Conservation (phyloP, 1,140 invertebrate genomes). For the Procambarus virginalis region DNA sequence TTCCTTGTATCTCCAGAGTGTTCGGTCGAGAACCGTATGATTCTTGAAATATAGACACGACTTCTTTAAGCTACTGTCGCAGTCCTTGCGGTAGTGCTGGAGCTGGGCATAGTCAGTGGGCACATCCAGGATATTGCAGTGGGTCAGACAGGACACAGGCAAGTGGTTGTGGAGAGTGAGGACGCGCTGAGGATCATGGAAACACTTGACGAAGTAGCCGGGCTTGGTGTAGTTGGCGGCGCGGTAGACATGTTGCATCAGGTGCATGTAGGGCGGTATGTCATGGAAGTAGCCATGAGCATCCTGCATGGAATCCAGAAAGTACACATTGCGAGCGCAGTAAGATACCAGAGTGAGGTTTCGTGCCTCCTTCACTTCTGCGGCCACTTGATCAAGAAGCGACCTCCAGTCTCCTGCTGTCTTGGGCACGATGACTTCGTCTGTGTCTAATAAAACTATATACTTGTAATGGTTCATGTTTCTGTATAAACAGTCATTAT, state of each 20-base stretch:
- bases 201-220: conserved; percentile 94
- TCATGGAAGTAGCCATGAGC: conserved; percentile 88
- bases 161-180: conserved; percentile 95
- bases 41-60: conserved; percentile 85
- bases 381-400: conserved; percentile 84
- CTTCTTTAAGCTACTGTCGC: conserved; percentile 88
- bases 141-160: conserved; percentile 88
- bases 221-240: conserved; percentile 94
- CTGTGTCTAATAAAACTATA: conserved; percentile 92
- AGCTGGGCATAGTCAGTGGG: conserved; percentile 88
- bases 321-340: conserved; percentile 78
- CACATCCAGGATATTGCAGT: conserved; percentile 89
- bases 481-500: conserved; percentile 74
- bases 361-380: conserved; percentile 78
- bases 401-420: conserved; percentile 79
- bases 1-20: conserved; percentile 91
- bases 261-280: conserved; percentile 92
- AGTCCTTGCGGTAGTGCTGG: conserved; percentile 94
- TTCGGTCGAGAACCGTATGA: conserved; percentile 87
- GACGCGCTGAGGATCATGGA: conserved; percentile 92
- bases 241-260: conserved; percentile 93
- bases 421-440: conserved; percentile 89
- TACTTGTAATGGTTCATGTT: conserved; percentile 93
- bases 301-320: conserved; percentile 90
- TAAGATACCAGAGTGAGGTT: conserved; percentile 90